These are phyloP conservation scores for Colletes gigas DNA, from an alignment of 1,140 invertebrate species.

Conservation along the genomic window DNA sequence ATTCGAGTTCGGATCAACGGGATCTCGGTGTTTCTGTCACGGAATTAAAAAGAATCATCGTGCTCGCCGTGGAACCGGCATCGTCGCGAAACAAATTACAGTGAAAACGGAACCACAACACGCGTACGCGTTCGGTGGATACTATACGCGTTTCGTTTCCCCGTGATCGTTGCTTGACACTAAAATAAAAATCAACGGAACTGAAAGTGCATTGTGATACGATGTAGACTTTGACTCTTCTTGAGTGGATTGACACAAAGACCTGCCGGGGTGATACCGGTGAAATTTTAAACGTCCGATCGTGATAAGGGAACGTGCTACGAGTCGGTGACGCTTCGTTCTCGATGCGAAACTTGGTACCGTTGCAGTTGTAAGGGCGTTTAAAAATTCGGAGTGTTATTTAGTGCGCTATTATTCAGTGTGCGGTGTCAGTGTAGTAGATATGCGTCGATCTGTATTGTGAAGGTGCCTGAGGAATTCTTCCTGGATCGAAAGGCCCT, in stretches of 20 bases:
- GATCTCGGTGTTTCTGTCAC: neutral
- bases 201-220: neutral
- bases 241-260: neutral
- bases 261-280: neutral
- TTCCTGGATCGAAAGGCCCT: slow-evolving; percentile 58
- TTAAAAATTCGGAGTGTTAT: slow-evolving; percentile 18
- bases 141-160: neutral
- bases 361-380: neutral
- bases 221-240: slow-evolving; percentile 28
- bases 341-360: neutral
- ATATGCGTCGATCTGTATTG: slow-evolving; percentile 70
- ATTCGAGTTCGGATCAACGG: neutral
- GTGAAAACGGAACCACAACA: slow-evolving; percentile 16
- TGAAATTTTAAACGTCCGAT: slow-evolving; percentile 4
- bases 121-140: neutral
- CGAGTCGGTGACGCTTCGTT: neutral
- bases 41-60: neutral
- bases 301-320: neutral
- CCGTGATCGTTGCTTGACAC: neutral
- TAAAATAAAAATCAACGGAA: neutral
- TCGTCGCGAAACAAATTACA: slow-evolving; percentile 29
- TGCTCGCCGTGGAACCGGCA: neutral
- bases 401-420: slow-evolving; percentile 35
- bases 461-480: slow-evolving; percentile 62
- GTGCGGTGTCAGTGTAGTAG: slow-evolving; percentile 68